Percentiles rank a stretch among this genome's conserved stretches.
These are phyloP conservation scores for Cynopterus sphinx DNA, from an alignment of 2,797 vertebrate genomes.

Conservation along the genomic window DNA sequence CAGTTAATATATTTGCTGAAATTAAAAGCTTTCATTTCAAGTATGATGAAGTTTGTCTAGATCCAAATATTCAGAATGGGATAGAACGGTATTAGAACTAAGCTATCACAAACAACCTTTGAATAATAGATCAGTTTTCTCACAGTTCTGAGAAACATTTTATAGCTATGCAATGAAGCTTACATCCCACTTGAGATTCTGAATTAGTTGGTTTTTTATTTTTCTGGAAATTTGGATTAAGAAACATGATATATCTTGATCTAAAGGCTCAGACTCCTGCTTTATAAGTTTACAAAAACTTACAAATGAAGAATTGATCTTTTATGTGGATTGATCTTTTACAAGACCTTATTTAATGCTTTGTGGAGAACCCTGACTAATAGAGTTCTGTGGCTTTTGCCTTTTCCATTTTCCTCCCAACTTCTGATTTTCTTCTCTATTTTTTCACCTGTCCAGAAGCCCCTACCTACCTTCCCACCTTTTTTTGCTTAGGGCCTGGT, in stretches of 20 bases:
- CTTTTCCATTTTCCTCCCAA: not conserved
- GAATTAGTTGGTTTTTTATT: slow-evolving; percentile 82
- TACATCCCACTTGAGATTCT: slow-evolving; percentile 94
- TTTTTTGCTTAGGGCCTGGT: not conserved
- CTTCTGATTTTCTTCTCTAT: not conserved
- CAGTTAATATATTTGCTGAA: slow-evolving; percentile 93
- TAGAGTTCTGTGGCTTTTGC: not conserved
- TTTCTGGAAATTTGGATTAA: slow-evolving; percentile 78
- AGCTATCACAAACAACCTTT: slow-evolving; percentile 93
- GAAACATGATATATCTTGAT: slow-evolving; percentile 74
- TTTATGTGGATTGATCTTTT: slow-evolving; percentile 74
- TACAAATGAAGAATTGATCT: slow-evolving; percentile 71
- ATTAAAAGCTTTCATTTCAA: slow-evolving; percentile 95
- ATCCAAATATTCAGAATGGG: slow-evolving; percentile 94
- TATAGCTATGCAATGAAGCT: slow-evolving; percentile 93
- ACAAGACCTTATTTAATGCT: slow-evolving; percentile 80
- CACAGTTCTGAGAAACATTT: slow-evolving; percentile 93
- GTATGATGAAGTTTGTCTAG: slow-evolving; percentile 91
- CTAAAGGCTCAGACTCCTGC: slow-evolving; percentile 72
- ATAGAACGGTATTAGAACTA: slow-evolving; percentile 92
- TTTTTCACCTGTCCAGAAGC: not conserved
- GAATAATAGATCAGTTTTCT: slow-evolving; percentile 92
- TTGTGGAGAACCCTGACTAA: slow-evolving; percentile 24
- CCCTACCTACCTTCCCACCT: accelerated
- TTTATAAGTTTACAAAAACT: slow-evolving; percentile 78